Base-by-base conservation (phyloP, 37 sponge, comb jelly and placozoan species). In the Halichondria panicea region DNA sequence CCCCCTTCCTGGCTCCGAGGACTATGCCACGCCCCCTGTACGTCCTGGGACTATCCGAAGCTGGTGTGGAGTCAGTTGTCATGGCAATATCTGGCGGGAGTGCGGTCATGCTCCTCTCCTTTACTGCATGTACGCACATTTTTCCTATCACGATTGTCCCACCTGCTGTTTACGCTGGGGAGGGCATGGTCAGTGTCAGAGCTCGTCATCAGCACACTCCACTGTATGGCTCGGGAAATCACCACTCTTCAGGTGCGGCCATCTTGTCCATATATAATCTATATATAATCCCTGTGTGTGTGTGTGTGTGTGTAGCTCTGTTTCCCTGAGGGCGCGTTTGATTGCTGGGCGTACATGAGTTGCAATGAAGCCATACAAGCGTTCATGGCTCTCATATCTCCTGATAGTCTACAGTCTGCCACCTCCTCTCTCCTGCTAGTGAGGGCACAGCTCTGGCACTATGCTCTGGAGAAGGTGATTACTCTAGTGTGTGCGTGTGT, bases 261-360 rank as follows among this genome's bases (percentile, higher is more conserved):
- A 33, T 65, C 3, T 35, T 5, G 5, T 33, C 33, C n/a, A n/a
- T n/a, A n/a, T n/a, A n/a, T n/a, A n/a, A n/a, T n/a, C n/a, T n/a
- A n/a, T n/a, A n/a, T n/a, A n/a, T 9, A 9, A 37, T n/a, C 67
- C 41, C 37, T n/a, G 41, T 70, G 71, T 48, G 31, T 15, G 48
- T 28, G 7, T 63, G 36, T 4, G 36, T 63, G 64, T 63, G 36
- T 12, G 61, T 46, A 85, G 86, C 58, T 85, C 43, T 7, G 33
- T 3, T 58, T 81, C 22, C 88, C 82, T 1, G 76, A 50, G 0
- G 88, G 88, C 1, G 65, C 75, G 34, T 81, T 87, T 74, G 75
- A 87, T 52, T 68, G 77, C 62, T 87, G 88, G 88, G 88, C 88
- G 12, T 87, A 87, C 72, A 87, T 87, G 88, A 69, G 77, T 1